Conservation (phyloP, 2,888 invertebrate genomes). For the Orthonevra nobilis region DNA sequence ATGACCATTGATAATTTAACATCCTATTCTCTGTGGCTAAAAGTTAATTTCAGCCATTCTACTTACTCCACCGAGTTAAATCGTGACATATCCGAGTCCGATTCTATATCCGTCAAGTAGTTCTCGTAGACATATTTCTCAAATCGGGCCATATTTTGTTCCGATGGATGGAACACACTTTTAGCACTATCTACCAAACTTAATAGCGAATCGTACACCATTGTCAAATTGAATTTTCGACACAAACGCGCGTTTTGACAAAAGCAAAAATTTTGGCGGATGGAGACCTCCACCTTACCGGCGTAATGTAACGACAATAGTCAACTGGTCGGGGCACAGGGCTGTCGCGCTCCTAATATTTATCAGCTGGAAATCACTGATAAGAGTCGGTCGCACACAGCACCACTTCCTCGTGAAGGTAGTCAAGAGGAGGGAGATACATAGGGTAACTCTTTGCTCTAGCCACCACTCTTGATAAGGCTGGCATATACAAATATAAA, state of each 20-base stretch:
- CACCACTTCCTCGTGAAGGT: neutral
- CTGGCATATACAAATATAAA: too few species aligned
- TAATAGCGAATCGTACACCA: constrained; percentile 71
- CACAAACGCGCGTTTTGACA: neutral
- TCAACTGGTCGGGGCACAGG: constrained; percentile 22
- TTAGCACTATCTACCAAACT: constrained; percentile 72
- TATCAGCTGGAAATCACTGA: constrained; percentile 26
- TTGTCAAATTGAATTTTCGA: neutral
- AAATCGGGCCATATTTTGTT: constrained; percentile 70
- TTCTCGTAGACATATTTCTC: constrained; percentile 71
- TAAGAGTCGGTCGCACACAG: constrained; percentile 2
- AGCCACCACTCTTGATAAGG: neutral
- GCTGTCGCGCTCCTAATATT: neutral
- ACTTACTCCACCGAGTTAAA: constrained; percentile 58
- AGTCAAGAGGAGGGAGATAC: neutral
- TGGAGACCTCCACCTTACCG: neutral
- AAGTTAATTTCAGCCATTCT: constrained; percentile 3
- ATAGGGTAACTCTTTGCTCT: neutral
- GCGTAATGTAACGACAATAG: constrained; percentile 18
- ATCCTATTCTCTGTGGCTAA: too few species aligned
- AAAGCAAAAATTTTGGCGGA: neutral
- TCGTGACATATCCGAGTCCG: constrained; percentile 25
- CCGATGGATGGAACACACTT: constrained; percentile 71
- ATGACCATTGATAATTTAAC: constrained; percentile 16
- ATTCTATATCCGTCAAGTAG: constrained; percentile 67